Evolutionary conservation across 2,888 invertebrate species (phyloP), one percentile per base, ranked within the genome.

Genomic region (Prosopocoilus inquinatus): DNA sequence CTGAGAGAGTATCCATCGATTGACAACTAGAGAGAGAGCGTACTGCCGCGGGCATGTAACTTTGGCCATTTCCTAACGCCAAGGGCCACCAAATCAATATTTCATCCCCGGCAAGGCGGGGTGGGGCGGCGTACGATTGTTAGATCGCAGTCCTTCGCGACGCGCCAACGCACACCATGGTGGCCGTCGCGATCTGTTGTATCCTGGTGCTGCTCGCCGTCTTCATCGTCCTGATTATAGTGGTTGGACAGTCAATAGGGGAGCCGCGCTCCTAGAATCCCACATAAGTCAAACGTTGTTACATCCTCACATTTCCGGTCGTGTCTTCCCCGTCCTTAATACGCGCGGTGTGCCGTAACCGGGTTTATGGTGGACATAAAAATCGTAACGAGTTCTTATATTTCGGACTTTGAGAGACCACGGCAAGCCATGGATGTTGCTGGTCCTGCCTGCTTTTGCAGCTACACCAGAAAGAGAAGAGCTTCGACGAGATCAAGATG

Each of bases 101-200:
- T 73, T 73, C 71, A 71, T 72, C 69, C 69, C 71, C 64, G 39
- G 76, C 71, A 76, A 75, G 68, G 73, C 74, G 71, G 72, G 68
- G 62, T 70, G 76, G 73, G 74, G 75, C 71, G 71, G 72, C 78
- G 41, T 36, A 45, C 47, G 43, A 41, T 20, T 58, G 58, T 51
- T 57, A 56, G 46, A 50, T 56, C 58, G 57, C 61, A 63, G 64
- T 61, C 53, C 55, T 4, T 28, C 20, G 59, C 64, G 61, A 58
- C 62, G 62, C 60, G 60, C 60, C 51, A 58, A 63, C 58, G 58
- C 55, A 81, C 64, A 76, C 69, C 69, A 90, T 90, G 90, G 87
- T 90, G 73, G 90, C 89, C 61, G 90, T 91, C 69, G 90, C 90
- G 69, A 89, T 91, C 68, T 90, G 90, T 79, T 90, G 90, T 78